Base-by-base conservation (phyloP, 2,888 invertebrate species). In the Coleophora flavipennella region DNA sequence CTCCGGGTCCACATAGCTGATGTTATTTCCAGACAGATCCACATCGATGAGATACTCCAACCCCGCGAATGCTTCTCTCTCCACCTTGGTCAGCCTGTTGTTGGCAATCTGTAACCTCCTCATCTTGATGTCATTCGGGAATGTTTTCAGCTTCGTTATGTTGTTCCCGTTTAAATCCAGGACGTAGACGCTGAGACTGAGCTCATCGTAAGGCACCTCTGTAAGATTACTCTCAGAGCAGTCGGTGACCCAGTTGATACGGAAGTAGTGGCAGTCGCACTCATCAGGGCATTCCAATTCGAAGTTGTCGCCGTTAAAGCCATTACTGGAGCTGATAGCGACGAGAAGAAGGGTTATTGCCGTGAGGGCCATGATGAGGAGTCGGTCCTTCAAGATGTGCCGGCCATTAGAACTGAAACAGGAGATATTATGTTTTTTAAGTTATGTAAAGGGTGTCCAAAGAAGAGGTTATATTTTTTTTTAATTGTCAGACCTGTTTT, bases 201-300 rank as follows among this genome's bases (percentile, higher is more conserved):
- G 85, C 54, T 91, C 91, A 39, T 89, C 87, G 57, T 89, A 88
- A 0, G 91, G 91, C 25, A 91, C 87, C 44, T 86, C 85, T 1
- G 91, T 91, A 41, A 91, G 83, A 69, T 91, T 91, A 71, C 90
- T 91, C 56, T 91, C 90, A 0, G 91, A 91, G 56, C 91, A 91
- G 59, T 91, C 91, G 1, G 91, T 91, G 55, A 91, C 91, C 91
- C 91, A 91, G 74, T 91, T 91, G 57, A 91, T 88, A 44, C 91
- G 86, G 71, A 90, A 91, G 71, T 91, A 91, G 77, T 91, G 90
- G 58, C 91, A 91, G 59, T 91, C 90, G 61, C 92, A 92, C 53
- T 91, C 91, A 49, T 89, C 90, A 1, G 91, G 92, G 52, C 92
- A 91, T 60, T 90, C 89, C 57, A 89, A 70, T 55, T 91, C 90